Conservation (phyloP, 2,113 vertebrate species). For the Emydocephalus ijimae region DNA sequence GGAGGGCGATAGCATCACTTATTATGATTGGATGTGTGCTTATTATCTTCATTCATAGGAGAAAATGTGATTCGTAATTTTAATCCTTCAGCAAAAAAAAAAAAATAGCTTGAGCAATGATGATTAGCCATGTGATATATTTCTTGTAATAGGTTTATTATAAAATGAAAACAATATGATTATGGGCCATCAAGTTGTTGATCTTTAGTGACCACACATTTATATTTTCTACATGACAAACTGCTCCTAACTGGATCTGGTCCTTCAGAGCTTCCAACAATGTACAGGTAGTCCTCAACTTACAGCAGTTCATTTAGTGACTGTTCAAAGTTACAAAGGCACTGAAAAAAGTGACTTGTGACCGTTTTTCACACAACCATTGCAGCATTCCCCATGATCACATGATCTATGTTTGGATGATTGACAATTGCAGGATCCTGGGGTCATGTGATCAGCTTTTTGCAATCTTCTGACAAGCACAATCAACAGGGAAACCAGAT, state of each 20-base stretch:
- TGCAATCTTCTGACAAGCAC: no score
- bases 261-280: background rate
- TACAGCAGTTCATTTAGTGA: no score
- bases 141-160: conserved; percentile 9
- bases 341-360: no score
- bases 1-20: background rate
- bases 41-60: background rate
- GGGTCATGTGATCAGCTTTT: no score
- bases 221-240: background rate
- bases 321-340: no score
- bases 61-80: background rate
- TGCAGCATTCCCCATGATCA: no score
- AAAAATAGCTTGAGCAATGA: background rate
- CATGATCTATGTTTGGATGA: no score
- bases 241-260: background rate
- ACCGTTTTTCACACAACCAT: no score
- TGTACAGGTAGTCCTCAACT: background rate
- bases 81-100: background rate
- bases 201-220: background rate
- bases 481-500: no score
- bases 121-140: background rate
- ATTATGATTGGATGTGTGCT: background rate
- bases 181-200: background rate
- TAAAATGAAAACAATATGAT: background rate
- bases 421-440: no score